Evolutionary conservation across 2,113 vertebrate genomes (phyloP).

Genomic region (Elephas maximus): DNA sequence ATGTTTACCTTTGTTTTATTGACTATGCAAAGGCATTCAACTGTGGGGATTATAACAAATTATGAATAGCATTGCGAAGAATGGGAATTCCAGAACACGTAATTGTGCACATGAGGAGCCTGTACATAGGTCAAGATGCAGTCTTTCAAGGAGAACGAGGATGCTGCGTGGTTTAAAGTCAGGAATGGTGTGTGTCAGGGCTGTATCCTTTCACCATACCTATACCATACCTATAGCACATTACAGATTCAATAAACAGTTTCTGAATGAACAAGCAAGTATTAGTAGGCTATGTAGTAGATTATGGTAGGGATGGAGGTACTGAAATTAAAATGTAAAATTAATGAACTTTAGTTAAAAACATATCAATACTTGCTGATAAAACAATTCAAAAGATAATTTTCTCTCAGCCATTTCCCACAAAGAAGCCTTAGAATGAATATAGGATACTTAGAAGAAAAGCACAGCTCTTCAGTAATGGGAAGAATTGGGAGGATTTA

Average conservation of each 20-base stretch:
- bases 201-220: too few species aligned
- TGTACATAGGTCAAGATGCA: too few species aligned
- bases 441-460: conserved; percentile 37
- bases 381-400: not conserved
- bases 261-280: conserved; percentile 42
- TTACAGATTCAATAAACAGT: conserved; percentile 11
- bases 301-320: not conserved
- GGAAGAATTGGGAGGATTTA: conserved; percentile 35
- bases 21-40: too few species aligned
- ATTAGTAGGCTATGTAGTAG: conserved; percentile 16
- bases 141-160: too few species aligned
- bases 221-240: not conserved
- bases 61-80: too few species aligned
- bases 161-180: too few species aligned
- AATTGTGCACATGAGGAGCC: too few species aligned
- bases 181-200: too few species aligned
- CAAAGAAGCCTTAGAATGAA: conserved; percentile 52
- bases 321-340: conserved; percentile 42
- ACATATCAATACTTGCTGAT: conserved; percentile 44
- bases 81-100: too few species aligned
- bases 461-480: not conserved
- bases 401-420: not conserved
- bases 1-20: too few species aligned
- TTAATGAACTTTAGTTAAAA: conserved; percentile 69
- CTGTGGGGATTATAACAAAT: too few species aligned